phyloP scores from a whole-genome alignment of 1,140 invertebrate species.

The Phenacoccus solenopsis region DNA sequence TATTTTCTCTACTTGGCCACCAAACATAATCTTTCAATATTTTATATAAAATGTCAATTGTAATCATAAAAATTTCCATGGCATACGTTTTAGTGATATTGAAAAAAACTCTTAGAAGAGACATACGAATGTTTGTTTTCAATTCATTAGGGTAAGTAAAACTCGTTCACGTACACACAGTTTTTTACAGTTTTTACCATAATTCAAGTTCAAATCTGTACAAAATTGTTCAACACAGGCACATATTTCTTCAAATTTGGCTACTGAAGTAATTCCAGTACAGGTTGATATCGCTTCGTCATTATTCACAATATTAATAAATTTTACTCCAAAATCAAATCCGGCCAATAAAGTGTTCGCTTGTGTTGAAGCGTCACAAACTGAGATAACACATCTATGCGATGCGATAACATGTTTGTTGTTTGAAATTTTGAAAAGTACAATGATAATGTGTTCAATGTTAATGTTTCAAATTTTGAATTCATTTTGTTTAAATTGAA shows the following conservation, averaged over 20 bases:
- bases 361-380: neutral
- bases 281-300: neutral
- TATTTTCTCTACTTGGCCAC: conserved; percentile 19
- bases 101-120: conserved; percentile 12
- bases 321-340: neutral
- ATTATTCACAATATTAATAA: neutral
- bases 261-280: neutral
- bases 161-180: conserved; percentile 18
- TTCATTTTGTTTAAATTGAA: too few species aligned
- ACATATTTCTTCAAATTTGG: conserved; percentile 1
- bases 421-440: too few species aligned
- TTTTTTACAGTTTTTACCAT: neutral
- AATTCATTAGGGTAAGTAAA: conserved; percentile 22
- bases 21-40: conserved; percentile 15
- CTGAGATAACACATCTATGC: too few species aligned
- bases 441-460: too few species aligned
- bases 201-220: neutral
- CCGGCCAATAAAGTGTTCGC: neutral
- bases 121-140: conserved; percentile 13
- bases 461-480: too few species aligned
- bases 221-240: neutral
- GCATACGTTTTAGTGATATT: conserved; percentile 6
- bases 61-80: conserved; percentile 18
- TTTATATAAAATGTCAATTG: conserved; percentile 18
- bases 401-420: too few species aligned